Conservation (phyloP, 2,888 invertebrate species). For the Latheticus oryzae region DNA sequence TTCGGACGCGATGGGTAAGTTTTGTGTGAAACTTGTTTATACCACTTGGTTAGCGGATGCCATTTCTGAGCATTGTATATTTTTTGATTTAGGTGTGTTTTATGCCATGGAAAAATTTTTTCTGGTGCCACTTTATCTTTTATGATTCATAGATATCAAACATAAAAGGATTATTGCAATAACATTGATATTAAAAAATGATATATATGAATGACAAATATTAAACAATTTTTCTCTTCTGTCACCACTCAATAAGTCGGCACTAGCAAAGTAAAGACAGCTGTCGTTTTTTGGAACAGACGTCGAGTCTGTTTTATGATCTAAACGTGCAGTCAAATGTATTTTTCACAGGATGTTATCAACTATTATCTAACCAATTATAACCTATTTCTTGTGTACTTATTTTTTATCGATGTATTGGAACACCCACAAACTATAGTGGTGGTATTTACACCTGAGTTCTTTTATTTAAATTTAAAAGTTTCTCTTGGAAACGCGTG, state of each 20-base stretch:
- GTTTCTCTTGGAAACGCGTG: constrained; percentile 40
- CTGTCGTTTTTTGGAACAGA: constrained; percentile 32
- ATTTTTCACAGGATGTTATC: constrained; percentile 34
- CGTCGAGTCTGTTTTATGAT: constrained; percentile 30
- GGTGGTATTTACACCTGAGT: constrained; percentile 28
- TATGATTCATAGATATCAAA: not conserved
- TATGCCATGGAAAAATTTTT: constrained; percentile 22
- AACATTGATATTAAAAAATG: constrained; percentile 6
- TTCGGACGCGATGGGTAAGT: constrained; percentile 36
- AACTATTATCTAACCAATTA: constrained; percentile 42
- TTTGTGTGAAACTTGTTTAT: constrained; percentile 37
- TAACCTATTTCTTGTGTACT: constrained; percentile 40
- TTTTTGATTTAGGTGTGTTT: constrained; percentile 34
- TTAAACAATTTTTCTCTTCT: constrained; percentile 18
- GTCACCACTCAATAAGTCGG: constrained; percentile 29
- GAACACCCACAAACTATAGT: constrained; percentile 36
- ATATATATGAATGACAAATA: constrained; percentile 8
- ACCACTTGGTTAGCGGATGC: constrained; percentile 12
- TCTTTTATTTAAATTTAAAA: constrained; percentile 36
- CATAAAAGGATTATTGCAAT: not conserved
- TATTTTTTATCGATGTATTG: constrained; percentile 35
- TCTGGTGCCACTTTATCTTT: constrained; percentile 6
- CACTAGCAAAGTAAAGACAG: constrained; percentile 37
- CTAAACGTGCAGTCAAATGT: constrained; percentile 25
- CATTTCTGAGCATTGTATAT: constrained; percentile 28